Evolutionary conservation across 2,888 invertebrate genomes (phyloP).

Genomic region (Chydorus sphaericus): DNA sequence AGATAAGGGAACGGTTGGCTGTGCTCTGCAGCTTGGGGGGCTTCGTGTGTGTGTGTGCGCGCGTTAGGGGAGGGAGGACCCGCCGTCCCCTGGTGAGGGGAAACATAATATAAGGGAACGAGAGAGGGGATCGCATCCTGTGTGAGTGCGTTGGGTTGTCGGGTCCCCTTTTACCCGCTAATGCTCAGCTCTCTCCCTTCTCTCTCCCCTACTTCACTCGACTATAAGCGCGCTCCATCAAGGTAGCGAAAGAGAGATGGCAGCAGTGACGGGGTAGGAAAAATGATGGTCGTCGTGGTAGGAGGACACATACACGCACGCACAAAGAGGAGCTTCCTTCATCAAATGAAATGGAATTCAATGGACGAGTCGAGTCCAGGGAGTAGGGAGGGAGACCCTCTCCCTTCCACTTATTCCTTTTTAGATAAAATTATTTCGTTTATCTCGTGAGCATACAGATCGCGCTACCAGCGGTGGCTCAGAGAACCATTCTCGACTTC

Average conservation of each 20-base stretch:
- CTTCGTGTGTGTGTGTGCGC: neutral
- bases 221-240: neutral
- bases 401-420: neutral
- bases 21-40: slow-evolving; percentile 5
- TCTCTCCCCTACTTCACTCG: neutral
- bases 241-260: neutral
- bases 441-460: neutral
- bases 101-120: too few species aligned
- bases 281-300: neutral
- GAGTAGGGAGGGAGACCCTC: neutral
- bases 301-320: neutral
- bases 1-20: too few species aligned
- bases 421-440: neutral
- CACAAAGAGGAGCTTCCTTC: neutral
- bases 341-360: too few species aligned
- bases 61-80: too few species aligned
- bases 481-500: neutral
- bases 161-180: too few species aligned
- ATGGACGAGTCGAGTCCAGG: neutral
- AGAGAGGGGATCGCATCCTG: neutral
- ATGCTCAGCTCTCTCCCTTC: too few species aligned
- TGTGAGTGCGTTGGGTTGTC: slow-evolving; percentile 2
- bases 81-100: too few species aligned
- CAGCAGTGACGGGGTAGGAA: neutral
- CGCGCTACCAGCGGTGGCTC: neutral